Evolutionary conservation across 2,113 vertebrate species (phyloP), one percentile per base, ranked within the genome.

Genomic region (Gadus chalcogrammus): DNA sequence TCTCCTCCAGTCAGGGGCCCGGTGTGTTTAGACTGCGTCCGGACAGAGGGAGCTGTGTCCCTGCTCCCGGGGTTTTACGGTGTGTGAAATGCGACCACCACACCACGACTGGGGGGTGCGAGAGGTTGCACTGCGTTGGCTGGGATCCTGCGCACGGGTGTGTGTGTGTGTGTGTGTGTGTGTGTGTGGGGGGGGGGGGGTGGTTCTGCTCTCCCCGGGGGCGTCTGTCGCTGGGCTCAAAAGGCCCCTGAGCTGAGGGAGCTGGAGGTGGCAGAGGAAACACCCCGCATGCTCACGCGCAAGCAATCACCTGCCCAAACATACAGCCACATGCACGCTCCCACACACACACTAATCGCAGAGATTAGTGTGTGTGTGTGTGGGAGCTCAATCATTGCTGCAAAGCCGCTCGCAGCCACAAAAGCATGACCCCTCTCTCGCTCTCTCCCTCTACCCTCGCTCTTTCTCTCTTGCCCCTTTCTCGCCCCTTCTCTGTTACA

Each of bases 241-340:
- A 76, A 13, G 22, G 5, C 13, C 31, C 18, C 64, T 48, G 48
- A 5, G 24, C 1, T 13, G 12, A 66, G 1, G 77, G 72, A 76
- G 65, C 72, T 80, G 68, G 80, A 80, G 82, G 83, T 83, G 77
- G 79, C 77, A 78, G 78, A 68, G 42, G 42, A 71, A 75, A 66
- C 68, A 38, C 61, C 67, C 63, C 53, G 73, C 28, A 65, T 38
- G 5, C 60, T 78, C 75, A 74, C 72, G 35, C 78, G 83, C 70
- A 58, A 6, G 74, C 75, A 70, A 77, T 69, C 56, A 68, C 20
- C 38, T n/a, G 16, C 22, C 24, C 63, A 75, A 38, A 69, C 56
- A 7, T 15, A 12, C 52, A 18, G 53, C 17, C 67, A 35, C 53
- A 31, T 27, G 35, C 67, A 18, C 53, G 22, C 64, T n/a, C 38